These are phyloP conservation scores for Cavia porcellus DNA, from an alignment of 2,113 vertebrate genomes.

Conservation along the genomic window DNA sequence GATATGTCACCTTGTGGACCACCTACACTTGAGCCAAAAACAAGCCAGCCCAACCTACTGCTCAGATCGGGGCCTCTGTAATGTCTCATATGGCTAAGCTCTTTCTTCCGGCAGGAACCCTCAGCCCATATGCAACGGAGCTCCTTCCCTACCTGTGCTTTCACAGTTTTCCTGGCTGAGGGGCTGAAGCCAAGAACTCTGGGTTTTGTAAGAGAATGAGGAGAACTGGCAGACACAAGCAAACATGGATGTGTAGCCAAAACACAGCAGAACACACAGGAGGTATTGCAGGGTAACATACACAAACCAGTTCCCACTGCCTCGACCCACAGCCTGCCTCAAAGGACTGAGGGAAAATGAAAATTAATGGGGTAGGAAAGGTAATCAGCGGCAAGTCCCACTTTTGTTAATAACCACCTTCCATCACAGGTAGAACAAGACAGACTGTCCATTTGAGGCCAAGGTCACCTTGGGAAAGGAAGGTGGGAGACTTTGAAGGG, in stretches of 20 bases:
- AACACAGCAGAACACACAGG: not conserved
- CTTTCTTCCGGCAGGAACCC: not conserved
- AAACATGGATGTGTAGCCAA: no score
- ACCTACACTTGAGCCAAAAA: not conserved
- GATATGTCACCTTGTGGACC: not conserved
- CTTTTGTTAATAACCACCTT: constrained; percentile 77
- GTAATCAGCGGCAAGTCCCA: constrained; percentile 71
- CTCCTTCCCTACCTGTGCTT: not conserved
- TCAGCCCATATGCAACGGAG: not conserved
- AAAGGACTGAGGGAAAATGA: constrained; percentile 69
- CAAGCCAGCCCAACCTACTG: not conserved
- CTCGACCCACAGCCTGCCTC: not conserved
- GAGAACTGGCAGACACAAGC: not conserved
- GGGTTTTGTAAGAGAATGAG: not conserved
- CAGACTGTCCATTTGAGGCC: constrained; percentile 61
- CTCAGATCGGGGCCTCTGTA: not conserved
- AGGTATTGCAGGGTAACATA: not conserved
- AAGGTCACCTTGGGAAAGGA: constrained; percentile 75
- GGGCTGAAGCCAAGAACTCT: not conserved
- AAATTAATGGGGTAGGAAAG: constrained; percentile 78
- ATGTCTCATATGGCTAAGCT: not conserved
- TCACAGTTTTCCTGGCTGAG: not conserved
- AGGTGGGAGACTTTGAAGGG: not conserved
- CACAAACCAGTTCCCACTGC: not conserved
- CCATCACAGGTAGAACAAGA: constrained; percentile 73